These are phyloP conservation scores for Eupithecia subumbrata DNA, from an alignment of 2,888 invertebrate species.

Conservation along the genomic window DNA sequence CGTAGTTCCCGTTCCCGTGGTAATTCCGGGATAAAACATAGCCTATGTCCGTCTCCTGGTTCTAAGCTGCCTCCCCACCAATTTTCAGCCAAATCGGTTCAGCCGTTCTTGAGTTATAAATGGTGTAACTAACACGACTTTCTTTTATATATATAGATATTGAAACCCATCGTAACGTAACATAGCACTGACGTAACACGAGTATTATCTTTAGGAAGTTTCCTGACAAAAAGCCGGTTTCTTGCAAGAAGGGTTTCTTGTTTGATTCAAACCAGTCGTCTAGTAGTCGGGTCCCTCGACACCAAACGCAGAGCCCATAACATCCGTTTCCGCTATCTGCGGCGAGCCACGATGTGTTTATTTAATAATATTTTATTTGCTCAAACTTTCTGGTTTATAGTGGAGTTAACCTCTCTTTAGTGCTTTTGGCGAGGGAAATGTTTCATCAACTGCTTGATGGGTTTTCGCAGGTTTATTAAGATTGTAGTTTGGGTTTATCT, in stretches of 20 bases:
- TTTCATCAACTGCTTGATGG: not conserved
- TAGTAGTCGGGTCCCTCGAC: not conserved
- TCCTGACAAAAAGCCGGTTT: not conserved
- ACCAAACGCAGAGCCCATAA: constrained; percentile 7
- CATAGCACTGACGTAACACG: not conserved
- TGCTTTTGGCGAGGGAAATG: not conserved
- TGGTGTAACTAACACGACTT: too few relatives aligned
- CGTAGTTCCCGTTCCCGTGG: too few relatives aligned
- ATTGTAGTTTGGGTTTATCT: not conserved
- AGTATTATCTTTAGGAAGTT: not conserved
- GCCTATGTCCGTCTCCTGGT: too few relatives aligned
- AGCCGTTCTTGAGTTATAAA: too few relatives aligned
- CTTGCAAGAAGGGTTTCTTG: not conserved
- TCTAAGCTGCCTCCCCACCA: too few relatives aligned
- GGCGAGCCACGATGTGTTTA: constrained; percentile 12
- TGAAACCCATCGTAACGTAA: not conserved
- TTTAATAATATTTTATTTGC: constrained; percentile 1
- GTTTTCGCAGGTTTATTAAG: not conserved
- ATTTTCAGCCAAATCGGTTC: too few relatives aligned
- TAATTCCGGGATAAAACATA: too few relatives aligned
- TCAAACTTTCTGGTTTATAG: not conserved
- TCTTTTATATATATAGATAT: too few relatives aligned
- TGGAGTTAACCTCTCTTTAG: not conserved
- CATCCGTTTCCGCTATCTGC: constrained; percentile 49
- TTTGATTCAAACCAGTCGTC: not conserved